Evolutionary conservation across 2,888 invertebrate genomes (phyloP), one percentile per base, ranked within the genome.

Genomic region (Cremastinae sp.): DNA sequence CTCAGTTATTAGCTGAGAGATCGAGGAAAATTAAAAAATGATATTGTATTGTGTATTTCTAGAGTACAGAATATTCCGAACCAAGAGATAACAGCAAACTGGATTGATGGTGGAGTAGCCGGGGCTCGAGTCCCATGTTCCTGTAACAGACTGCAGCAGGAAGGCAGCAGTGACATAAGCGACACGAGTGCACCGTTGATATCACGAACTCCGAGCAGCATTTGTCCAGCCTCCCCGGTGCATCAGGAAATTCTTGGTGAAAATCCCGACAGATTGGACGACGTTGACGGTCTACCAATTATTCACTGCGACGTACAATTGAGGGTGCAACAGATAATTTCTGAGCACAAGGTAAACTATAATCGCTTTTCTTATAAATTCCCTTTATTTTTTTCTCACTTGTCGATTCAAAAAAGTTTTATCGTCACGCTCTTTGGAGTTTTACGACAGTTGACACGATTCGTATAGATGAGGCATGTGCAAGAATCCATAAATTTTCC

Each of bases 271-370:
- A 86, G 89, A 76, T 86, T 93, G 64, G 95, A 94, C 85, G 92
- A 93, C 78, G 92, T 94, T 49, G 95, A 96, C 90, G 96, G 96
- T 51, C 91, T 96, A 85, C 93, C 94, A 75, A 93, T 94, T 47
- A 91, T 94, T 74, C 91, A 92, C 78, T 95, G 95, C 86, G 94
- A 94, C 76, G 91, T 94, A 79, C 96, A 96, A 90, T 93, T 93
- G 79, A 91, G 97, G 79, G 92, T 97, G 84, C 94, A 94, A 87
- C 95, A 96, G 90, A 95, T 97, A 85, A 94, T 96, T 83, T 92
- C 94, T 72, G 94, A 95, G 81, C 94, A 96, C 87, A 94, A 94
- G 93, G 96, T 96, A 86, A 69, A 56, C 39, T 20, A 16, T 39
- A 3, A 39, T 14, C n/a, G 47, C 55, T 68, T 20, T 20, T 35